Evolutionary conservation across 2,888 invertebrate genomes (phyloP).

Genomic region (Hetaerina titia): DNA sequence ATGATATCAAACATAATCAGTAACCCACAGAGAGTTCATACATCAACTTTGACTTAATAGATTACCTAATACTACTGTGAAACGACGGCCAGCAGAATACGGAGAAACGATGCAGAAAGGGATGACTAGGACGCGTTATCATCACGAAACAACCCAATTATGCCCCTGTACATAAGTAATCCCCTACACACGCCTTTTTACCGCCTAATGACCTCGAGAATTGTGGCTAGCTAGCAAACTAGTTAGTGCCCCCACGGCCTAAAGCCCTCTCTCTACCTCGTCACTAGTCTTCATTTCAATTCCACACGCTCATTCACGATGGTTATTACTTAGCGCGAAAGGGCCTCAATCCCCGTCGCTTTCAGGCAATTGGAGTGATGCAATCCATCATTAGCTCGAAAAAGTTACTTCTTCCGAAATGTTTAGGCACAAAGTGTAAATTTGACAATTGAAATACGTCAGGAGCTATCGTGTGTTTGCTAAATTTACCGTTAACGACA

Average conservation of each 20-base stretch:
- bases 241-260: neutral
- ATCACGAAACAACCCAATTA: neutral
- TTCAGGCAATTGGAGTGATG: neutral
- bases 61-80: neutral
- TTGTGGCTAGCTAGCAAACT: neutral
- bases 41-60: too few species aligned
- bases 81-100: neutral
- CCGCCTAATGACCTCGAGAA: neutral
- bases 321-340: neutral
- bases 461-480: too few species aligned
- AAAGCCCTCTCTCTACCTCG: neutral
- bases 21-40: too few species aligned
- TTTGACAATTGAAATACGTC: too few species aligned
- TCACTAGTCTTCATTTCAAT: neutral
- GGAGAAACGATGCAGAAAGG: neutral
- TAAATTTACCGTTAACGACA: too few species aligned
- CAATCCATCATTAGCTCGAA: neutral
- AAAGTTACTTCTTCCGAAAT: too few species aligned
- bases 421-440: too few species aligned
- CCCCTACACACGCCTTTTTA: neutral
- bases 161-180: neutral
- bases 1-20: too few species aligned
- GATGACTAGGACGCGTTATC: neutral
- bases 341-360: neutral
- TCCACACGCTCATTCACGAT: neutral